These are phyloP conservation scores for Noctua janthina DNA, from an alignment of 2,888 invertebrate genomes.

Conservation along the genomic window DNA sequence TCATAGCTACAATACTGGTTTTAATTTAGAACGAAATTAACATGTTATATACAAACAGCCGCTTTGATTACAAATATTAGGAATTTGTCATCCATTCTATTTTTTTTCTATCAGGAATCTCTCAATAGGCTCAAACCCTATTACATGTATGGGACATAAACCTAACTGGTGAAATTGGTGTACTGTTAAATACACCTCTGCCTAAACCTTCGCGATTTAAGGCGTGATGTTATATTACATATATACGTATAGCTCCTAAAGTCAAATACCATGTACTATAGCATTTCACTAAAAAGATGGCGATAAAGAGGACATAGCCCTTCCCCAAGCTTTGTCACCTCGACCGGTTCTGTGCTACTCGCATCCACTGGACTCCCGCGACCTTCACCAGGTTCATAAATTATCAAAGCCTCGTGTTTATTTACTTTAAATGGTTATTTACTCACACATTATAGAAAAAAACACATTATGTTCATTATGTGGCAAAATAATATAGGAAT, in stretches of 20 bases:
- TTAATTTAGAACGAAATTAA: not conserved
- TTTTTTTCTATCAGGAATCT: not conserved
- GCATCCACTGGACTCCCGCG: not conserved
- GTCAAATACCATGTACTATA: not conserved
- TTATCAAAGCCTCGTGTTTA: not conserved
- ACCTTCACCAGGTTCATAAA: not conserved
- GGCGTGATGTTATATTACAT: not conserved
- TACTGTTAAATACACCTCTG: not conserved
- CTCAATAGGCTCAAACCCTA: not conserved
- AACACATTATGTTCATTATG: not conserved
- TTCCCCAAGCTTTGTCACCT: not conserved
- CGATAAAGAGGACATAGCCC: not conserved
- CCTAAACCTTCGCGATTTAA: not conserved
- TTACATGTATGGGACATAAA: not conserved
- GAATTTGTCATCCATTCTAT: not conserved
- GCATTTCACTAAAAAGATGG: not conserved
- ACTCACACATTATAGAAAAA: not conserved
- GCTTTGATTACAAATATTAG: not conserved
- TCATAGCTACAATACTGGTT: conserved; percentile 28
- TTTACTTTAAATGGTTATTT: not conserved
- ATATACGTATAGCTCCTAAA: not conserved
- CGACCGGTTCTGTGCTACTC: too few relatives aligned
- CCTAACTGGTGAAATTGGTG: not conserved
- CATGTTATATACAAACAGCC: not conserved
- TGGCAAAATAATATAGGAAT: not conserved